Base-by-base conservation (phyloP, 2,888 invertebrate genomes). In the Actias luna region DNA sequence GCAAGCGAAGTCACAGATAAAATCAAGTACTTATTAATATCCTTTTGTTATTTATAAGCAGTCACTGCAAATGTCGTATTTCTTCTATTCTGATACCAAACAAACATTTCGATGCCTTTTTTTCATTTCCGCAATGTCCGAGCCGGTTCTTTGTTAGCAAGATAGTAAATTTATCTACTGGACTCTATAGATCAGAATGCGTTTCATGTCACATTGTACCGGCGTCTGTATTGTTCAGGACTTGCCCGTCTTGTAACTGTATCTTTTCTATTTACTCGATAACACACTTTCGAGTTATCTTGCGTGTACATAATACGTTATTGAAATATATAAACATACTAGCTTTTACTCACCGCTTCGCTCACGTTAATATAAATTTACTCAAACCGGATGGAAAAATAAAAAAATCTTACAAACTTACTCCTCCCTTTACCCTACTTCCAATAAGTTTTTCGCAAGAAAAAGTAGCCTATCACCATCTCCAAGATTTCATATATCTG, bases 141-240 rank as follows among this genome's bases (percentile, higher is more conserved):
- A 39, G 16, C 36, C 16, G 36, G 18, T 46, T 46, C 46, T 46
- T 46, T 46, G 46, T 46, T 46, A 50, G 22, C 46, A 25, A 25
- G 46, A 50, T 50, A 25, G 46, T 50, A 22, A 25, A 50, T 50
- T 50, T 50, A 50, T 50, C 46, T 22, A 22, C 12, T 12, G 46
- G 25, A 12, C 25, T 25, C 25, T 12, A 50, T 50, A 50, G 2
- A 50, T 25, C 12, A 50, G 46, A 50, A 50, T 50, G 46, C 46
- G 46, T 50, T 50, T 50, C 46, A 25, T 25, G 46, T 50, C 46
- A 50, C 46, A 50, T 50, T 50, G 46, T 25, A 25, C 25, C 25
- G 25, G 25, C 10, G 16, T 8, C 25, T 22, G 46, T 50, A 50
- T 50, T 50, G 46, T 50, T 50, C 46, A 25, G 22, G 46, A 25